Evolutionary conservation across 2,797 vertebrate genomes (phyloP), one percentile per base, ranked within the genome.

Genomic region (Hafferia zeledoni): DNA sequence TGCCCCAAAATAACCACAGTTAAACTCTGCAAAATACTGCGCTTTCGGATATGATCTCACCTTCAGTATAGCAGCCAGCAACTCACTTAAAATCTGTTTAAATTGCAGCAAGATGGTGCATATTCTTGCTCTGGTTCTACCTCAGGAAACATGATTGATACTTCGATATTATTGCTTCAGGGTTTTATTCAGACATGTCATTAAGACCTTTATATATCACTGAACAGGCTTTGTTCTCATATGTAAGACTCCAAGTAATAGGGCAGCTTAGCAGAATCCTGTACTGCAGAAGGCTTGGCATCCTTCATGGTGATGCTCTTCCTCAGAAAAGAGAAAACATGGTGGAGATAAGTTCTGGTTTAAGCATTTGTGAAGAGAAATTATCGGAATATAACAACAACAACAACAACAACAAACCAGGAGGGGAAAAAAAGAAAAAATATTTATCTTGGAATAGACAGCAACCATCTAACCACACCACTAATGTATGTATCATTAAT

Each of bases 161-260:
- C 27, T 89, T 81, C 68, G 61, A 64, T 86, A 57, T 64, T 88
- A 78, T n/a, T 68, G 69, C 69, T 85, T 83, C 30, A 68, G 65
- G 39, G 30, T 75, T 92, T 93, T 96, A 75, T 75, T 86, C 65
- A 81, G 79, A 61, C n/a, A 78, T 86, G 81, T 91, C 72, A 91
- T 90, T 95, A 95, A 91, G 85, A 83, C 65, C 83, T 88, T 83
- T 68, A 85, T 77, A 14, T 74, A 81, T 92, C 71, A 77, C 27
- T 85, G 84, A 93, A 74, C 12, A 80, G 68, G 46, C 46, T 94
- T 89, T 85, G 37, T 89, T 83, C 64, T 87, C n/a, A 9, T 46
- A 55, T 59, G 25, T n/a, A 74, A 70, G 41, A 59, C 33, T 77
- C 5, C 2, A 65, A 90, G 49, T 83, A 90, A 83, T 6, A 87